Evolutionary conservation across 2,888 invertebrate species (phyloP).

Genomic region (Cerceris rybyensis): DNA sequence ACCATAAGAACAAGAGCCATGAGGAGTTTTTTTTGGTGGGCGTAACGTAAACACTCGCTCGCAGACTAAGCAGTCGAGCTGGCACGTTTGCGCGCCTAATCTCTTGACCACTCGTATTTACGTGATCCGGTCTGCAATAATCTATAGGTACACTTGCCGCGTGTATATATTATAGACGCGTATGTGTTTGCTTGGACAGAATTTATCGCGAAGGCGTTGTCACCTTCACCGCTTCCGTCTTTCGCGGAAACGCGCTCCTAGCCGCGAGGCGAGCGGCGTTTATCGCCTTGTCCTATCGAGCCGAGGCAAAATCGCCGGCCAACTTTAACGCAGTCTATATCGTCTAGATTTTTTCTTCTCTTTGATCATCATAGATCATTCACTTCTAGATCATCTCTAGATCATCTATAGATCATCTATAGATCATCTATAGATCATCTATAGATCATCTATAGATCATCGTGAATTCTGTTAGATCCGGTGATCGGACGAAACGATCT

Average conservation of each 20-base stretch:
- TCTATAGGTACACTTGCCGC: no score
- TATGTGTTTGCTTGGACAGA: not conserved
- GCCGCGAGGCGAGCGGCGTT: slow-evolving; percentile 5
- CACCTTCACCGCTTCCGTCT: slow-evolving; percentile 35
- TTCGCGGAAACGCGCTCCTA: slow-evolving; percentile 37
- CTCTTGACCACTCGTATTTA: slow-evolving; percentile 16
- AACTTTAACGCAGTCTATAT: no score
- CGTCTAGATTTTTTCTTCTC: no score
- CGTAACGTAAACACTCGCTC: slow-evolving; percentile 54
- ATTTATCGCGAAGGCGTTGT: slow-evolving; percentile 21
- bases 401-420: no score
- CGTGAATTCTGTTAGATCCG: slow-evolving; percentile 41
- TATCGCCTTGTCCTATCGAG: no score
- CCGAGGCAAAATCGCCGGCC: no score
- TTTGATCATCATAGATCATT: no score
- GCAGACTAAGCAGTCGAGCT: slow-evolving; percentile 58
- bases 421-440: no score
- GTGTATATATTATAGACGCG: slow-evolving; percentile 6
- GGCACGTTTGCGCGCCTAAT: slow-evolving; percentile 40
- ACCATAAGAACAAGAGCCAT: not conserved
- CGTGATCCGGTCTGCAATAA: no score
- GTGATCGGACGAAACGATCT: slow-evolving; percentile 49
- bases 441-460: no score
- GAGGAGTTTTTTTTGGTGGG: slow-evolving; percentile 42
- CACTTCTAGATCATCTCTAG: no score